Evolutionary conservation across 2,113 vertebrate species (phyloP).

Genomic region (Buteo buteo): DNA sequence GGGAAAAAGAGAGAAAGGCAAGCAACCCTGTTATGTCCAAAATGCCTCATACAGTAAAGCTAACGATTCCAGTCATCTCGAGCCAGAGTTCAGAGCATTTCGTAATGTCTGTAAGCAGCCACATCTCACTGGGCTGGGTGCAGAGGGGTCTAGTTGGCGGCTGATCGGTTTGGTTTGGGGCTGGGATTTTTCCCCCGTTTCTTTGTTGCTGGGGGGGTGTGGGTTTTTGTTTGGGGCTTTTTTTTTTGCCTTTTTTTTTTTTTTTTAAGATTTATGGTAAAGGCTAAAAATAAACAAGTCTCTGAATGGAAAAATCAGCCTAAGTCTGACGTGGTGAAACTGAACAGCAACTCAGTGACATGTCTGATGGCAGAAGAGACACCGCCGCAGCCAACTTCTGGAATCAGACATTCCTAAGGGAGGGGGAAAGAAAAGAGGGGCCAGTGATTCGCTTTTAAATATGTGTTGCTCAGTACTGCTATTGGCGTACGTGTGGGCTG

Average conservation of each 20-base stretch:
- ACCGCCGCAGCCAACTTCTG: conserved; percentile 62
- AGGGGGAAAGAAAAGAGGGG: background rate
- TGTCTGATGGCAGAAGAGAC: conserved; percentile 66
- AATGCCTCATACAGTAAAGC: conserved; percentile 42
- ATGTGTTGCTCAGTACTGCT: conserved; percentile 16
- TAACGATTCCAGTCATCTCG: conserved; percentile 38
- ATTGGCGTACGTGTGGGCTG: background rate
- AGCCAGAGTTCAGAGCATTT: conserved; percentile 71
- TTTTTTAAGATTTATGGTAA: conserved; percentile 11
- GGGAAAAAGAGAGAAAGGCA: background rate
- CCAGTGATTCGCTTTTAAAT: conserved; percentile 37
- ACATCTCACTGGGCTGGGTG: conserved; percentile 14
- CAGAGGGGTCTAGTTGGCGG: background rate
- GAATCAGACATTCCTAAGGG: conserved; percentile 57
- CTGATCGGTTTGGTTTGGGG: background rate
- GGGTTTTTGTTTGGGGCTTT: background rate
- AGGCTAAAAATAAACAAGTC: conserved; percentile 67
- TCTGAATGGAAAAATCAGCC: conserved; percentile 60
- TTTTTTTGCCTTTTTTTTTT: background rate
- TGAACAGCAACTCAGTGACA: conserved; percentile 66
- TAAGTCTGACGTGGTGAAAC: conserved; percentile 63
- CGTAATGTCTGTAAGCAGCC: conserved; percentile 61
- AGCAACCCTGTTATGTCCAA: conserved; percentile 25
- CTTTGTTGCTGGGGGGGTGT: background rate
- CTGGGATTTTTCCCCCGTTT: background rate